phyloP scores from a whole-genome alignment of 2,888 invertebrate genomes.

The Synanthedon andrenaeformis region DNA sequence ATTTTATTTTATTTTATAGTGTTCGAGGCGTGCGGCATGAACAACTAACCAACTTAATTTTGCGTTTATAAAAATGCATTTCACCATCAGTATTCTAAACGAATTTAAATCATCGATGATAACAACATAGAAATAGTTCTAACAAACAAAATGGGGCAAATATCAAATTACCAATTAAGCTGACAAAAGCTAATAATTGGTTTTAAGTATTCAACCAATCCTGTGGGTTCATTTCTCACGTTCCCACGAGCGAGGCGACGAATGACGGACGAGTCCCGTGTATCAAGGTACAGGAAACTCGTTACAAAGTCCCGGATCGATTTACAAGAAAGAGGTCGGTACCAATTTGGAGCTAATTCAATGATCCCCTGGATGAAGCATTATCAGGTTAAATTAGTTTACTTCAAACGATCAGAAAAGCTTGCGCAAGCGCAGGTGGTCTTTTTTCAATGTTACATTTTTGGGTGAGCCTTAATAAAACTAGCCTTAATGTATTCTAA shows the following conservation, averaged over 20 bases:
- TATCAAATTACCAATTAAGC: slow-evolving; percentile 33
- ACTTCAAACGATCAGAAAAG: slow-evolving; percentile 38
- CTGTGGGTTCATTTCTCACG: slow-evolving; percentile 22
- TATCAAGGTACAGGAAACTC: not conserved
- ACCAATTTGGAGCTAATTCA: slow-evolving; percentile 44
- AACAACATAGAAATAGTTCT: too few species aligned
- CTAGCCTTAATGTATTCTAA: too few species aligned
- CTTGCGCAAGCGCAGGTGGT: slow-evolving; percentile 44
- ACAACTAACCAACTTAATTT: too few species aligned
- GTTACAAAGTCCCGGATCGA: slow-evolving; percentile 18
- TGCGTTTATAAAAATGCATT: not conserved
- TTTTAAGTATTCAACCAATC: slow-evolving; percentile 25
- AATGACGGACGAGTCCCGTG: slow-evolving; percentile 7
- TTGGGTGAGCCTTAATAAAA: too few species aligned
- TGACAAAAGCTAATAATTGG: slow-evolving; percentile 29
- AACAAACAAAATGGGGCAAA: slow-evolving; percentile 5
- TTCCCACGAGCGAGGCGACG: slow-evolving; percentile 22
- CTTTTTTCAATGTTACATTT: slow-evolving; percentile 5
- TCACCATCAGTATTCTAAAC: not conserved
- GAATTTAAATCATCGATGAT: not conserved
- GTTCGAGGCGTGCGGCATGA: too few species aligned
- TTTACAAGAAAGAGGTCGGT: slow-evolving; percentile 48
- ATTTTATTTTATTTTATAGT: too few species aligned
- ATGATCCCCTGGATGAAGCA: slow-evolving; percentile 41
- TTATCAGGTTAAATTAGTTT: slow-evolving; percentile 47